Evolutionary conservation across 2,888 invertebrate genomes (phyloP), one percentile per base, ranked within the genome.

Genomic region (Melanophora roralis): DNA sequence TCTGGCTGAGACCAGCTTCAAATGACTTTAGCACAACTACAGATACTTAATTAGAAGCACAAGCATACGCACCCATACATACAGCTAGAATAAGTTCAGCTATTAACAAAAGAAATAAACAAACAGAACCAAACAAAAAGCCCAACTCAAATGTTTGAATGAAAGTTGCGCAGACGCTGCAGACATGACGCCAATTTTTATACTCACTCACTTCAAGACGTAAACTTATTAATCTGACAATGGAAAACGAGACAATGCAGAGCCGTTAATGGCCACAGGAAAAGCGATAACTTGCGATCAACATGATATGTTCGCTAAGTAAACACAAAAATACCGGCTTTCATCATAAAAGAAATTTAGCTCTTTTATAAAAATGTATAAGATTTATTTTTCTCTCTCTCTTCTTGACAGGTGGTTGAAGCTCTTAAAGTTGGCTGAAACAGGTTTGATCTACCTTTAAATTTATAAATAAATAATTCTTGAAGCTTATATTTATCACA

Each of bases 1-100:
- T 83, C 84, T 38, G 53, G 57, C 45, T 49, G 60, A 81, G 69
- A 81, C 69, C 65, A 73, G 59, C 69, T 77, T 69, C 34, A 55
- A 76, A 76, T 68, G 72, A 69, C 69, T 51, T 73, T 73, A 53
- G 73, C 68, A 76, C 12, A 69, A 43, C 23, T 14, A 34, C 19
- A 32, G 14, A 83, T 78, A 65, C 75, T 34, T n/a, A n/a, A n/a
- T n/a, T n/a, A n/a, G n/a, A n/a, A n/a, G n/a, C n/a, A n/a, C n/a
- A n/a, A 73, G 51, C 49, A 43, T 47, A 9, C 45, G 49, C 0
- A 43, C 34, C 6, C 1, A 11, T 16, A 38, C n/a, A 34, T 9
- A 12, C 23, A 78, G 34, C 36, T 62, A 55, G 27, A 45, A 59
- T 65, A 72, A 47, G 72, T 68, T 72, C 68, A 59, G 32, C 65